phyloP scores from a whole-genome alignment of 1,140 invertebrate genomes.

The Drosophila murphyi region DNA sequence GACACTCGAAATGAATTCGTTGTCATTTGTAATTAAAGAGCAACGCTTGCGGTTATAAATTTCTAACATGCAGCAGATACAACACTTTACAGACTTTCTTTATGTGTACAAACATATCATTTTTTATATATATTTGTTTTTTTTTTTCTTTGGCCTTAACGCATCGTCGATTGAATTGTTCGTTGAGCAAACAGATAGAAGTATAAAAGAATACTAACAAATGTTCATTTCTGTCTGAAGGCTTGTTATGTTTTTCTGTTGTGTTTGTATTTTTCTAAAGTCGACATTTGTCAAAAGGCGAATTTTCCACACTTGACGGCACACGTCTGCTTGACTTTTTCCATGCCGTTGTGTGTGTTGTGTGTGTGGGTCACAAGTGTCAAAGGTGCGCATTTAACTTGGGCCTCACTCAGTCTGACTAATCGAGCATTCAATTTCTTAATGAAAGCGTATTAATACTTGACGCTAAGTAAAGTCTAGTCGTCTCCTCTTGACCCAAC shows the following conservation, averaged over 20 bases:
- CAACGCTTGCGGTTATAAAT: slow-evolving; percentile 77
- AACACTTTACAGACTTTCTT: slow-evolving; percentile 46
- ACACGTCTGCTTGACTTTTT: slow-evolving; percentile 52
- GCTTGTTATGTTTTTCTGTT: slow-evolving; percentile 29
- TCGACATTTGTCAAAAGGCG: slow-evolving; percentile 78
- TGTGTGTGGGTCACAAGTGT: slow-evolving; percentile 76
- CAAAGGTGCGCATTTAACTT: slow-evolving; percentile 68
- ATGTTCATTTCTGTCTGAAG: slow-evolving; percentile 54
- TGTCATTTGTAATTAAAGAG: slow-evolving; percentile 82
- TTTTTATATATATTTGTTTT: slow-evolving; percentile 14
- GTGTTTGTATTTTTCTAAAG: slow-evolving; percentile 18
- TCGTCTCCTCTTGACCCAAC: background rate
- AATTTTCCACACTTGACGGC: slow-evolving; percentile 81
- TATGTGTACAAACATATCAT: background rate
- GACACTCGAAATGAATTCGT: slow-evolving; percentile 79
- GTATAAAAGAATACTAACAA: slow-evolving; percentile 61
- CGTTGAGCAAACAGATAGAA: slow-evolving; percentile 58
- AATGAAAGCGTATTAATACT: slow-evolving; percentile 79
- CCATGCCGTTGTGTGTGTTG: background rate
- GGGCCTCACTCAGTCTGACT: slow-evolving; percentile 60
- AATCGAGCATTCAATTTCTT: slow-evolving; percentile 82
- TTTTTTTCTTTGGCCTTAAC: slow-evolving; percentile 45
- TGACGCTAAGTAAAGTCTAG: slow-evolving; percentile 64
- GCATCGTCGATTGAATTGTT: slow-evolving; percentile 74
- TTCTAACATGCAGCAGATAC: slow-evolving; percentile 55